Conservation (phyloP, 2,113 vertebrate species). For the Strix aluco region DNA sequence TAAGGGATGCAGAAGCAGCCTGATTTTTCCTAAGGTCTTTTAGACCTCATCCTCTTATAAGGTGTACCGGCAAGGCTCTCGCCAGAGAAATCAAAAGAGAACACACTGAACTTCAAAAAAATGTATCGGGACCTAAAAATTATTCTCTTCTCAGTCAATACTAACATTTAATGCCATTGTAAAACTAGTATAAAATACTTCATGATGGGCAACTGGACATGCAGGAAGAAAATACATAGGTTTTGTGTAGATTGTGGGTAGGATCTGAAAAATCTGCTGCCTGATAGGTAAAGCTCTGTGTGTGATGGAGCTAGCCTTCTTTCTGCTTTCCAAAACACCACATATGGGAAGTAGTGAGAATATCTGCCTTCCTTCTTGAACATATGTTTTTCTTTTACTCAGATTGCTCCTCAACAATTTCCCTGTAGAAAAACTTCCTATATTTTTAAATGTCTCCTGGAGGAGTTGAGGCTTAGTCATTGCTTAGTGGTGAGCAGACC, state of each 20-base stretch:
- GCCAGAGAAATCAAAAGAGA: rapidly evolving
- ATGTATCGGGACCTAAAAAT: not conserved
- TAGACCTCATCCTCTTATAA: not conserved
- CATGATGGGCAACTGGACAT: not conserved
- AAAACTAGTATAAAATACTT: not conserved
- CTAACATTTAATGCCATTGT: not conserved
- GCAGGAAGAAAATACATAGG: not conserved
- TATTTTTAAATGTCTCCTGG: not conserved
- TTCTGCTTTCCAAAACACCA: not conserved
- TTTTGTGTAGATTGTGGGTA: not conserved
- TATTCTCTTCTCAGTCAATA: not conserved
- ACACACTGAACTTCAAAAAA: not conserved
- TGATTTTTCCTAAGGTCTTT: not conserved
- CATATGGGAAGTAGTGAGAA: not conserved
- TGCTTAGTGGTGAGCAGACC: not conserved
- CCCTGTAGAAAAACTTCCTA: not conserved
- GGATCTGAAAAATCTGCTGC: not conserved
- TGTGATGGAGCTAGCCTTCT: not conserved
- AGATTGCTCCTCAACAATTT: not conserved
- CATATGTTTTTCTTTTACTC: not conserved
- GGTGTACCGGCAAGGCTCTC: not conserved
- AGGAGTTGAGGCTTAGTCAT: not conserved
- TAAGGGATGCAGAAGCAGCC: not conserved
- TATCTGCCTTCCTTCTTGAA: not conserved
- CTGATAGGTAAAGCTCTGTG: not conserved